Conservation (phyloP, 2,888 invertebrate genomes). For the Parnassius apollo region DNA sequence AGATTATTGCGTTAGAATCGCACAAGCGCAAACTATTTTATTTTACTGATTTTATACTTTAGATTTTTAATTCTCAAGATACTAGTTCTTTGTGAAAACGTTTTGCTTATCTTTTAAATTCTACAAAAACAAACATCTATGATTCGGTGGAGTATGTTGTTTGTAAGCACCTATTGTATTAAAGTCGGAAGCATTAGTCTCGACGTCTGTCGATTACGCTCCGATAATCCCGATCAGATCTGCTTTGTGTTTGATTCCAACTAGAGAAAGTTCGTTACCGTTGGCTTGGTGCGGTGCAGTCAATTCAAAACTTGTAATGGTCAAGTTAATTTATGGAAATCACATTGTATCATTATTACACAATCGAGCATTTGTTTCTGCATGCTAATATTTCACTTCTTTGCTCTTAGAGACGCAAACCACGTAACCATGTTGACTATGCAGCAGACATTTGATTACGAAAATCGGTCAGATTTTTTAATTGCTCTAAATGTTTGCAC, state of each 20-base stretch:
- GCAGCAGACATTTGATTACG: conserved; percentile 23
- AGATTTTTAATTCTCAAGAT: too few relatives aligned
- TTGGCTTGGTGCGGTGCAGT: conserved; percentile 29
- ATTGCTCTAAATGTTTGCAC: conserved; percentile 32
- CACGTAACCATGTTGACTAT: conserved; percentile 22
- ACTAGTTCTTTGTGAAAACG: too few relatives aligned
- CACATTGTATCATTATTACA: conserved; percentile 38
- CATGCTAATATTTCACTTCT: conserved; percentile 20
- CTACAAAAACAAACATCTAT: background rate
- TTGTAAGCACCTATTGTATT: conserved; percentile 39
- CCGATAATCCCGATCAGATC: conserved; percentile 65
- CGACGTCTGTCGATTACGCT: conserved; percentile 63
- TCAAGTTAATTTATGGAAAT: conserved; percentile 30
- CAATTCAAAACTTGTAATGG: conserved; percentile 30
- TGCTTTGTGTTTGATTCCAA: conserved; percentile 44
- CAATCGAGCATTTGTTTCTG: conserved; percentile 33
- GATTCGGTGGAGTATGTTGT: background rate
- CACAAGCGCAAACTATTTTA: too few relatives aligned
- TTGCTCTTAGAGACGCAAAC: conserved; percentile 14
- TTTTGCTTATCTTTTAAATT: background rate
- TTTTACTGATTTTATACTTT: too few relatives aligned
- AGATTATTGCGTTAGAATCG: too few relatives aligned
- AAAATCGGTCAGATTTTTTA: conserved; percentile 25
- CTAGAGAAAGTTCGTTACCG: conserved; percentile 63
- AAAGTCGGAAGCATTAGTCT: conserved; percentile 60